Percentiles rank a stretch among this genome's conserved stretches.
Conservation (phyloP, 2,888 invertebrate genomes). For the Pseudococcus longispinus region DNA sequence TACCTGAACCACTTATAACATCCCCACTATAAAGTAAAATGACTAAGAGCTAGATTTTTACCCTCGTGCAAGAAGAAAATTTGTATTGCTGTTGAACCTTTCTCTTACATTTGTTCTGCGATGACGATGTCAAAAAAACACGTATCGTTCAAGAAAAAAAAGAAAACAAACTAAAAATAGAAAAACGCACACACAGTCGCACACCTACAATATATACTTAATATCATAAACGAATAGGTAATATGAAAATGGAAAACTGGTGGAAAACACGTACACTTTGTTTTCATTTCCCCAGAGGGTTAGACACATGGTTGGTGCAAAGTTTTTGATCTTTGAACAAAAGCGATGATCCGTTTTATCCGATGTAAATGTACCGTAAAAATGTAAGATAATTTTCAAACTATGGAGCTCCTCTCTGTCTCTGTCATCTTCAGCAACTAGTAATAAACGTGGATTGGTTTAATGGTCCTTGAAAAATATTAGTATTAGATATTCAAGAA, state of each 20-base stretch:
- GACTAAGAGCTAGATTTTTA: not conserved
- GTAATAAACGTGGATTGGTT: not conserved
- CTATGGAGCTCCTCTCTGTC: not conserved
- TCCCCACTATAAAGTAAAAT: too few species aligned
- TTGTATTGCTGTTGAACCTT: not conserved
- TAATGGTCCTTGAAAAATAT: not conserved
- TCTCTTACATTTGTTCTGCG: not conserved
- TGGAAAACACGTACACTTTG: not conserved
- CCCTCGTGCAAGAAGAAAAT: not conserved
- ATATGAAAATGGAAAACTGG: not conserved
- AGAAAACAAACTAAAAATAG: not conserved
- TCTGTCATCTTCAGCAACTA: not conserved
- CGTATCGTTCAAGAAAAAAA: not conserved
- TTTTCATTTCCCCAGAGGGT: conserved; percentile 25
- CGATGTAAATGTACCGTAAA: conserved; percentile 26
- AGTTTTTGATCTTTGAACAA: conserved; percentile 44
- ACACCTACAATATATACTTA: not conserved
- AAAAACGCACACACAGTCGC: not conserved
- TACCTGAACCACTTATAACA: too few species aligned
- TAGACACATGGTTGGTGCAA: not conserved
- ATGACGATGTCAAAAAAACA: not conserved
- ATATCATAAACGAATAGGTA: not conserved
- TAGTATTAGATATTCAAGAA: too few species aligned
- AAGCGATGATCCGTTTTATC: conserved; percentile 40
- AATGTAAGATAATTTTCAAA: not conserved